Evolutionary conservation across 2,797 vertebrate genomes (phyloP), one percentile per base, ranked within the genome.

Genomic region (Trematomus bernacchii): DNA sequence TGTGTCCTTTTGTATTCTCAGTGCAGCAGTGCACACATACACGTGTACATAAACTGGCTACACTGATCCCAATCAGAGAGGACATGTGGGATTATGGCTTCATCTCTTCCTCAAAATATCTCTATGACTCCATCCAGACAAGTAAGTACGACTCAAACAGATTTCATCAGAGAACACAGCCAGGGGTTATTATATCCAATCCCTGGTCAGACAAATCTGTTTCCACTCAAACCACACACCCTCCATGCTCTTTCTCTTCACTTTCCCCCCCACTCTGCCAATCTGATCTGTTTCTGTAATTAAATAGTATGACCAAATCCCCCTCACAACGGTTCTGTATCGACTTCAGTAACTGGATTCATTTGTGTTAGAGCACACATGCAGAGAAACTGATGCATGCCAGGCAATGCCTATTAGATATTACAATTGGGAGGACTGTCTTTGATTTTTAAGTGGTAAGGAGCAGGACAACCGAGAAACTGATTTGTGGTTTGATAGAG

Each of bases 181-280:
- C 72, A 82, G 23, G 71, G 80, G 71, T 80, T 82, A 87, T 91
- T 88, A 87, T 70, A 85, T 82, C 71, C 73, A 79, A 77, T 81
- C 85, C 77, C 79, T 80, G 68, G 78, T 85, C 83, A 65, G 76
- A 80, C 64, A 89, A 91, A 93, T 90, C 79, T 89, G 90, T 89
- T 93, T 85, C 84, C 80, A 90, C 76, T 92, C 88, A 86, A 78
- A 83, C 50, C 19, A 67, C 79, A 86, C 82, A 77, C 51, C 83
- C 53, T 60, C 46, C 47, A 27, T 46, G 52, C 53, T 19, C 47
- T 19, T 67, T 37, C 73, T 44, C 68, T 15, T 57, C 46, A 51
- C 61, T 23, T 18, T 10, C 33, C 8, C 30, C n/a, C 30, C 23
- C 42, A 4, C 46, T 42, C 50, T 58, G 64, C 71, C 84, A 55